Evolutionary conservation across 2,797 vertebrate genomes (phyloP).

Genomic region (Chrysocyon brachyurus): DNA sequence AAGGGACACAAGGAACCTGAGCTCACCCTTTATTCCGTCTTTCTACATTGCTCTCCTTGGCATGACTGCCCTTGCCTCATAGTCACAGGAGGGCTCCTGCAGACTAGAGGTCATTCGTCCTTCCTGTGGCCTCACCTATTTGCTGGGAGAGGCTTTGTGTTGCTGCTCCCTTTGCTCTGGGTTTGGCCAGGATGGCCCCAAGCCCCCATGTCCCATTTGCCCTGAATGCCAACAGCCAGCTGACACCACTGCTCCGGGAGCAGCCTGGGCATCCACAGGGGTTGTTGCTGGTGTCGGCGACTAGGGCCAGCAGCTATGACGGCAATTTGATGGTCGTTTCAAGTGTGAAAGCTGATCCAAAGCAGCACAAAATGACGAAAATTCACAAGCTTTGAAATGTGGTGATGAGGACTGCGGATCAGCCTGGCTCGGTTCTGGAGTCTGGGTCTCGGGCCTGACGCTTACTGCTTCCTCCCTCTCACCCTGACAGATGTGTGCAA

Average conservation of each 20-base stretch:
- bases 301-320: not conserved
- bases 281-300: not conserved
- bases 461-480: not conserved
- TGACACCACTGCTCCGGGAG: rapidly evolving
- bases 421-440: not conserved
- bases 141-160: not conserved
- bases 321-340: rapidly evolving
- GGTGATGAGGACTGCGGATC: rapidly evolving
- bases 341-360: not conserved
- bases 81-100: not conserved
- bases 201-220: rapidly evolving
- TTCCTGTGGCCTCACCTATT: not conserved
- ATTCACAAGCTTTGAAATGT: not conserved
- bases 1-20: not conserved
- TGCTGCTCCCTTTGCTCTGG: not conserved
- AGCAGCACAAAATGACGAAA: not conserved
- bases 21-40: not conserved
- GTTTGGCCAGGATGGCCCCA: not conserved
- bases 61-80: not conserved
- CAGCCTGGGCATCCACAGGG: rapidly evolving
- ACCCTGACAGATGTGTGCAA: rapidly evolving
- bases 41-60: not conserved
- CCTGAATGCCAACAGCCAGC: rapidly evolving
- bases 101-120: not conserved
- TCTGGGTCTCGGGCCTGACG: rapidly evolving